A percentile compares a stretch with the other conserved stretches of the same genome.
phyloP scores from a whole-genome alignment of 2,888 invertebrate genomes.

The Isotomurus palustris region DNA sequence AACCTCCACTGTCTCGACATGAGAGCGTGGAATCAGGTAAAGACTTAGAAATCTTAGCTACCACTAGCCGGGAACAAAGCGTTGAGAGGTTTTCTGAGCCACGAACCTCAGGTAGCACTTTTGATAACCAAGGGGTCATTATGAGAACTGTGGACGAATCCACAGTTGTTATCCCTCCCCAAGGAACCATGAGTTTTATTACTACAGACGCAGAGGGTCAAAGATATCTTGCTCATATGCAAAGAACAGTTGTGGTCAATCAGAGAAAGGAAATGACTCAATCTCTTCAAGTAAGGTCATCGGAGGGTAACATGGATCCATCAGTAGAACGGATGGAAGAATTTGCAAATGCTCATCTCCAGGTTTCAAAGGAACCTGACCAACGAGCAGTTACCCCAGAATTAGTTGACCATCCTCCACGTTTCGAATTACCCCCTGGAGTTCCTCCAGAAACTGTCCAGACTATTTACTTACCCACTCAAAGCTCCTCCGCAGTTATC shows the following conservation, averaged over 20 bases:
- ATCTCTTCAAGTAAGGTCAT: conserved; percentile 20
- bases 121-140: not conserved
- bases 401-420: conserved; percentile 22
- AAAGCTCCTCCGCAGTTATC: conserved; percentile 45
- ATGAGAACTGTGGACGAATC: conserved; percentile 34
- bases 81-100: not conserved
- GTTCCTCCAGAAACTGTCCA: conserved; percentile 21
- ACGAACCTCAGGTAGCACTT: not conserved
- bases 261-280: conserved; percentile 42
- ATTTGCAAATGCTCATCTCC: conserved; percentile 3
- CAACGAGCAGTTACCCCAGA: conserved; percentile 21
- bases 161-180: conserved; percentile 35
- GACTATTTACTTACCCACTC: conserved; percentile 29
- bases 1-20: not conserved
- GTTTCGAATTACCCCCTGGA: conserved; percentile 22
- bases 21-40: conserved; percentile 2
- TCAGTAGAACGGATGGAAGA: not conserved
- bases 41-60: not conserved
- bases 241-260: conserved; percentile 38
- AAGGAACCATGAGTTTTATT: conserved; percentile 6
- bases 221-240: conserved; percentile 34
- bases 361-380: no score
- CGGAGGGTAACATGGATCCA: not conserved
- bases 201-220: conserved; percentile 19
- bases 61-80: not conserved